A percentile compares a stretch with the other conserved stretches of the same genome.
phyloP scores from a whole-genome alignment of 2,797 vertebrate species.

The Alexandromys oeconomus region DNA sequence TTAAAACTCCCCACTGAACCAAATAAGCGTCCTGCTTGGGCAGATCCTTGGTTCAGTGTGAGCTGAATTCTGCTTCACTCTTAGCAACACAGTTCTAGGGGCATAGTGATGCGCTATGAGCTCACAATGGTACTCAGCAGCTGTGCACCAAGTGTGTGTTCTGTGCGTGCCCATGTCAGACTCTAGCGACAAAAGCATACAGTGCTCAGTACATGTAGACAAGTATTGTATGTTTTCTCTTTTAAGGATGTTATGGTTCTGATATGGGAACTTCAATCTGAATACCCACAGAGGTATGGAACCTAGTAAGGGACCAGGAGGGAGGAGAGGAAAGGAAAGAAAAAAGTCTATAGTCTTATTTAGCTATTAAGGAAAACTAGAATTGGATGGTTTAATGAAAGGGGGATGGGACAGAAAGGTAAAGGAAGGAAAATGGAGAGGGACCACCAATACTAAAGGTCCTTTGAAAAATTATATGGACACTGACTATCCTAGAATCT shows the following conservation, averaged over 20 bases:
- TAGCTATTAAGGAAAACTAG: neutral
- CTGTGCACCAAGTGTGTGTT: too few species aligned
- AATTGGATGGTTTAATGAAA: neutral
- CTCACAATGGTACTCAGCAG: too few species aligned
- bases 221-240: neutral
- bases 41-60: too few species aligned
- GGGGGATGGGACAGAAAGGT: neutral
- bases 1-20: too few species aligned
- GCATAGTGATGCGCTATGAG: too few species aligned
- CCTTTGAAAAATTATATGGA: neutral
- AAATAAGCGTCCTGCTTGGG: too few species aligned
- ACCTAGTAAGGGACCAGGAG: neutral
- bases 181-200: too few species aligned
- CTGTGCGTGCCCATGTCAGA: too few species aligned
- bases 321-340: neutral
- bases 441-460: neutral
- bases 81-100: too few species aligned
- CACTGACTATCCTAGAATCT: neutral
- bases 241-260: neutral
- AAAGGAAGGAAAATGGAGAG: neutral
- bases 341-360: neutral
- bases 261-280: neutral
- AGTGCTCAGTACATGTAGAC: too few species aligned
- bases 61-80: too few species aligned
- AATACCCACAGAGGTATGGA: neutral